A percentile compares a stretch with the other conserved stretches of the same genome.
Evolutionary conservation across 1,140 invertebrate genomes (phyloP).

Genomic region (Lordiphosa stackelbergi): DNA sequence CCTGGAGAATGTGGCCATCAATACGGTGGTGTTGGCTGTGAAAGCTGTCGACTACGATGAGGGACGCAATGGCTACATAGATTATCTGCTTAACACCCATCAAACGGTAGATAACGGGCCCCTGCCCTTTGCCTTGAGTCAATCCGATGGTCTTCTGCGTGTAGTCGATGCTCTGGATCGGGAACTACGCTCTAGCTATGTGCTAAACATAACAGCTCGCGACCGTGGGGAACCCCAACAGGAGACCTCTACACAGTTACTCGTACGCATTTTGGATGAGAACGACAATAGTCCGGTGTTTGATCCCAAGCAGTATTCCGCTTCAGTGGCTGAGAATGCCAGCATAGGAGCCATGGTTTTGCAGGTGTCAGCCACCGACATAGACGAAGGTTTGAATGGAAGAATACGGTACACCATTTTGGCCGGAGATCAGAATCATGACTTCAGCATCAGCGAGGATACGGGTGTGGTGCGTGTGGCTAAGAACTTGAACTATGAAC

Average conservation of each 20-base stretch:
- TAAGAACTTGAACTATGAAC: constrained; percentile 94
- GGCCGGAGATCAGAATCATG: constrained; percentile 92
- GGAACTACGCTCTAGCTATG: constrained; percentile 89
- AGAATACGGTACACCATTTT: constrained; percentile 91
- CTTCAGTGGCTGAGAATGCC: constrained; percentile 94
- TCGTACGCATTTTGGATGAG: constrained; percentile 89
- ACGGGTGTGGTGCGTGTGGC: constrained; percentile 91
- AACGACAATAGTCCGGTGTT: constrained; percentile 97
- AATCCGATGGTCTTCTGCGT: constrained; percentile 90
- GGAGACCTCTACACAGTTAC: constrained; percentile 83
- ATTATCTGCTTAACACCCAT: constrained; percentile 84
- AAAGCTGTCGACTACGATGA: constrained; percentile 95
- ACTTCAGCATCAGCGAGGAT: constrained; percentile 93
- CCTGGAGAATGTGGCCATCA: constrained; percentile 91
- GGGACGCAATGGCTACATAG: constrained; percentile 94
- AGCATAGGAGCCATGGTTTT: constrained; percentile 93
- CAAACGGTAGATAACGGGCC: constrained; percentile 1
- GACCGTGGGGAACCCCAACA: constrained; percentile 92
- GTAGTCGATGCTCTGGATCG: constrained; percentile 90
- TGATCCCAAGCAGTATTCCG: constrained; percentile 90
- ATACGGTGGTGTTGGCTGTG: constrained; percentile 93
- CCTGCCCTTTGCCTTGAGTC: constrained; percentile 88
- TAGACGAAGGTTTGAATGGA: constrained; percentile 92
- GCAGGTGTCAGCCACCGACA: constrained; percentile 93
- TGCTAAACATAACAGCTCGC: constrained; percentile 87